Evolutionary conservation across 2,888 invertebrate species (phyloP), one percentile per base, ranked within the genome.

Genomic region (Macrosoma leucophasiata): DNA sequence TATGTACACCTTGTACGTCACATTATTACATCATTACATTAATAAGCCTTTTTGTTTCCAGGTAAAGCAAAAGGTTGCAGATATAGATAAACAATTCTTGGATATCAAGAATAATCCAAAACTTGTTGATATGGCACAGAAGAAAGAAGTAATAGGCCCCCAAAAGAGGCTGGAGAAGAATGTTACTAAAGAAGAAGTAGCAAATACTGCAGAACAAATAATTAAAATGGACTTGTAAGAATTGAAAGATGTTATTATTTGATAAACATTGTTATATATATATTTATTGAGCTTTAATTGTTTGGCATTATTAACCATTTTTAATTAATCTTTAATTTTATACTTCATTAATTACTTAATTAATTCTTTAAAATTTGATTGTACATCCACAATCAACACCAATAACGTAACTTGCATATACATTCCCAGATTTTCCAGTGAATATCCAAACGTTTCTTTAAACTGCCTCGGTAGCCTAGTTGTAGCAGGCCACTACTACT

Each of bases 1-100:
- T n/a, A n/a, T n/a, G n/a, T n/a, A n/a, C n/a, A n/a, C n/a, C n/a
- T n/a, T n/a, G n/a, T n/a, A n/a, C n/a, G n/a, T n/a, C n/a, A n/a
- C n/a, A n/a, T n/a, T n/a, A n/a, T n/a, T n/a, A 9, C n/a, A 21
- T 13, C 8, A 11, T 18, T 24, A 19, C 24, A 33, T 6, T 19
- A 13, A 10, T 30, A 21, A 22, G 23, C 28, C 5, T 34, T 21
- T 26, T 28, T 33, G 35, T 29, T 68, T 68, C 7, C 60, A 82
- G 82, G 67, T 84, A 2, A 79, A 82, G 46, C 72, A 79, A 44
- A 79, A 76, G 52, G 69, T 84, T 4, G 64, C 68, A 33, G 75
- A 77, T 5, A 73, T 82, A 14, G 81, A 84, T 41, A 76, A 78
- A 33, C 66, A 81, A 39, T 75, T 81, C 41, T 42, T 77, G 20